Evolutionary conservation across 2,888 invertebrate genomes (phyloP), one percentile per base, ranked within the genome.

Genomic region (Fragum sueziense): DNA sequence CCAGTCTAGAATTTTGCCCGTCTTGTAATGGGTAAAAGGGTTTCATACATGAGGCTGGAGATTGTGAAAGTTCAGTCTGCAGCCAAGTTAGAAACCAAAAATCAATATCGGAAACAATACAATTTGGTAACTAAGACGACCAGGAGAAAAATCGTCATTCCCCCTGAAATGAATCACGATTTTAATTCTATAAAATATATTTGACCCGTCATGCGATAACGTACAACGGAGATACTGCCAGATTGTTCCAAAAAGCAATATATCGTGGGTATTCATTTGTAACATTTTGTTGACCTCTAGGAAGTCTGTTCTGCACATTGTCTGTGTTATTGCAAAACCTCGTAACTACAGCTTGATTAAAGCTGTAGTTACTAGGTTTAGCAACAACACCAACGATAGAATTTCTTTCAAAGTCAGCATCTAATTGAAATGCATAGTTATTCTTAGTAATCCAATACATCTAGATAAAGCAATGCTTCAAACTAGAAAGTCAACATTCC

Each of bases 161-260:
- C 41, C 27, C 0, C 20, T 22, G 41, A n/a, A 65, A 65, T 65
- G 65, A 65, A 65, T 65, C 65, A 65, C 61, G 29, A 29, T 61
- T 41, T 27, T 41, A 65, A 65, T 65, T 65, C 41, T 20, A 65
- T 65, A 65, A 65, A 65, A 65, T 41, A 65, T 65, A 65, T 25
- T 41, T 65, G 37, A 61, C 17, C 27, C 29, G 27, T 52, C 52
- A 52, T n/a, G n/a, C n/a, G n/a, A n/a, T n/a, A n/a, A n/a, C n/a
- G n/a, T n/a, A n/a, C n/a, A 22, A 52, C n/a, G 22, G 9, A n/a
- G 52, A n/a, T 17, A 52, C n/a, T n/a, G 6, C 52, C 14, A n/a
- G n/a, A 14, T 14, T 17, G 9, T 22, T n/a, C 6, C 52, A 41
- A 11, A 17, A 9, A 41, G 41, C 41, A 41, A 41, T 41, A 17